Evolutionary conservation across 2,113 vertebrate species (phyloP).

Genomic region (Atlantisia rogersi): DNA sequence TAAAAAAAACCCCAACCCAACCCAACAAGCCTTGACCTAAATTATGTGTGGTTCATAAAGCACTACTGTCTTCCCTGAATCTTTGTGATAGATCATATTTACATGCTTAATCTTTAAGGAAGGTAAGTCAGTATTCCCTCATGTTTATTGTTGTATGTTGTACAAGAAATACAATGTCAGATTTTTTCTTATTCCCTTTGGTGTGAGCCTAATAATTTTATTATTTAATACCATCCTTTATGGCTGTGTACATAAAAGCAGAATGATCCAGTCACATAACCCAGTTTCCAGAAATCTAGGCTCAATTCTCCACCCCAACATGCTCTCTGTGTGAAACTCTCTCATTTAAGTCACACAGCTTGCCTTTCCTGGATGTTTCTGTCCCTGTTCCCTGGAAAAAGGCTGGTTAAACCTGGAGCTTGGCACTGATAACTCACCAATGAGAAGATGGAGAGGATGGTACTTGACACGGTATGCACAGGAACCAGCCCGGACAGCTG

Average conservation of each 20-base stretch:
- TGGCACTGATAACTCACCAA: not conserved
- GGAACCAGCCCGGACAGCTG: not conserved
- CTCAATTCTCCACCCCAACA: not conserved
- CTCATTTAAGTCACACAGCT: not conserved
- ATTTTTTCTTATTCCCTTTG: not conserved
- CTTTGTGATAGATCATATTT: not conserved
- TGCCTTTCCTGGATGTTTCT: not conserved
- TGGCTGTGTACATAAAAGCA: fast-evolving
- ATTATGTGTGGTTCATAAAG: not conserved
- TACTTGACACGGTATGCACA: not conserved
- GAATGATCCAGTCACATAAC: not conserved
- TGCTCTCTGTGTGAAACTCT: too few relatives aligned
- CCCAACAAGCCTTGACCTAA: not conserved
- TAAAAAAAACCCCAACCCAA: not conserved
- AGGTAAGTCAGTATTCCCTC: not conserved
- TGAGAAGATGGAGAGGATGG: not conserved
- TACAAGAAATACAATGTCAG: not conserved
- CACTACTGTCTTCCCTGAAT: not conserved
- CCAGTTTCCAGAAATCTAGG: not conserved
- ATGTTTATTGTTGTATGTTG: not conserved
- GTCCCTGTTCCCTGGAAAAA: not conserved
- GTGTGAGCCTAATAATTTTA: not conserved
- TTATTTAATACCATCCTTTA: not conserved
- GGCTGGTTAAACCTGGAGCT: not conserved
- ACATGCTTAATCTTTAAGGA: not conserved